Evolutionary conservation across 2,888 invertebrate species (phyloP).

Genomic region (Chymomyza procnemis): DNA sequence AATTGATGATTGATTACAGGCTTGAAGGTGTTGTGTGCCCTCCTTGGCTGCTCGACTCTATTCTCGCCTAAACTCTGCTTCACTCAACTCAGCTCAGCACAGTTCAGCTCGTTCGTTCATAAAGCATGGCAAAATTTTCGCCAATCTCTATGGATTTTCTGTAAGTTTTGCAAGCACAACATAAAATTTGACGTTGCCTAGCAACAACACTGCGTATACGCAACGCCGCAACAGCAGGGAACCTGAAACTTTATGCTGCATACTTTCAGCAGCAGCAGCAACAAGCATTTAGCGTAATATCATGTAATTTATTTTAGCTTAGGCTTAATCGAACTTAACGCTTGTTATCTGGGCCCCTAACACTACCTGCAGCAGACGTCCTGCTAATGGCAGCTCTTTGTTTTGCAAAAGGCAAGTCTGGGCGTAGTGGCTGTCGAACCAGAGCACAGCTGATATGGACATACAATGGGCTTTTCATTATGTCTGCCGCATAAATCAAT

Average conservation of each 20-base stretch:
- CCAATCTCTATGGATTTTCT: neutral
- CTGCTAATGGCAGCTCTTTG: slow-evolving; percentile 15
- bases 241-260: neutral
- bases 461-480: slow-evolving; percentile 44
- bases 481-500: slow-evolving; percentile 57
- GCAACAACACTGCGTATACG: slow-evolving; percentile 24
- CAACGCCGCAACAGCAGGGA: neutral
- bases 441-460: neutral
- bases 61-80: neutral
- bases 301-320: slow-evolving; percentile 74
- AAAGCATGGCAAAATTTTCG: neutral
- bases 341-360: slow-evolving; percentile 6
- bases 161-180: neutral
- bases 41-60: slow-evolving; percentile 7
- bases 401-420: slow-evolving; percentile 20
- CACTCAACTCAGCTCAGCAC: neutral
- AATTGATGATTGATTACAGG: slow-evolving; percentile 77
- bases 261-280: neutral
- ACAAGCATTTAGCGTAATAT: slow-evolving; percentile 64
- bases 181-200: slow-evolving; percentile 24
- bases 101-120: neutral
- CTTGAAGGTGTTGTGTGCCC: slow-evolving; percentile 37
- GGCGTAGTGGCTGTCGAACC: neutral
- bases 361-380: slow-evolving; percentile 31
- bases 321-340: slow-evolving; percentile 56